Evolutionary conservation across 2,797 vertebrate genomes (phyloP).

Genomic region (Poeciliopsis presidionis): DNA sequence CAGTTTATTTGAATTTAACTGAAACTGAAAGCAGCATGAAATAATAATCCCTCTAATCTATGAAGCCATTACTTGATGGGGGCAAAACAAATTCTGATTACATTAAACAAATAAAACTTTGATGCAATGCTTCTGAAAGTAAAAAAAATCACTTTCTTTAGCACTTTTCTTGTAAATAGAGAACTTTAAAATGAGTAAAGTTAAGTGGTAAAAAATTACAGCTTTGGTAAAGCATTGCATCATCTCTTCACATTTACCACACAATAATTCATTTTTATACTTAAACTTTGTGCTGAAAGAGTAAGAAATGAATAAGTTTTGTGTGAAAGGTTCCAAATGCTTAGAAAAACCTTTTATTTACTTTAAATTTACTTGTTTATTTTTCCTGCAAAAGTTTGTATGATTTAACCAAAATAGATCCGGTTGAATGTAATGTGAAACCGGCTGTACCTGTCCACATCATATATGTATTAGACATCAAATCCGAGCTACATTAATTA

Average conservation of each 20-base stretch:
- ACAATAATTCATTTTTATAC: background rate
- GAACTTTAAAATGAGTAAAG: background rate
- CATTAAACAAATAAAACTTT: background rate
- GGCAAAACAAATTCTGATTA: background rate
- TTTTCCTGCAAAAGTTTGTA: background rate
- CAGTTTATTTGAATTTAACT: background rate
- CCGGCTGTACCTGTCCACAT: background rate
- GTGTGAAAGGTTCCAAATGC: background rate
- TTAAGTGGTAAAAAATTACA: background rate
- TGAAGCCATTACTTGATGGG: background rate
- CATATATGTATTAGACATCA: background rate
- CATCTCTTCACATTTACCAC: background rate
- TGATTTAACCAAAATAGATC: background rate
- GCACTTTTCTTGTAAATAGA: background rate
- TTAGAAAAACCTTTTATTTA: background rate
- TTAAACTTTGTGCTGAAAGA: background rate
- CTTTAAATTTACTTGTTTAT: background rate
- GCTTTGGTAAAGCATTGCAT: background rate
- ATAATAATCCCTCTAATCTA: background rate
- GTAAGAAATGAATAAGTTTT: background rate
- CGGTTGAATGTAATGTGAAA: background rate
- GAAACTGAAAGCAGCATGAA: background rate
- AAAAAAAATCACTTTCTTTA: background rate
- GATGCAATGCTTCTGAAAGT: background rate
- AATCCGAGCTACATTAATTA: constrained; percentile 21